phyloP scores from a whole-genome alignment of 1,140 invertebrate species.

The Lepidurus apus region DNA sequence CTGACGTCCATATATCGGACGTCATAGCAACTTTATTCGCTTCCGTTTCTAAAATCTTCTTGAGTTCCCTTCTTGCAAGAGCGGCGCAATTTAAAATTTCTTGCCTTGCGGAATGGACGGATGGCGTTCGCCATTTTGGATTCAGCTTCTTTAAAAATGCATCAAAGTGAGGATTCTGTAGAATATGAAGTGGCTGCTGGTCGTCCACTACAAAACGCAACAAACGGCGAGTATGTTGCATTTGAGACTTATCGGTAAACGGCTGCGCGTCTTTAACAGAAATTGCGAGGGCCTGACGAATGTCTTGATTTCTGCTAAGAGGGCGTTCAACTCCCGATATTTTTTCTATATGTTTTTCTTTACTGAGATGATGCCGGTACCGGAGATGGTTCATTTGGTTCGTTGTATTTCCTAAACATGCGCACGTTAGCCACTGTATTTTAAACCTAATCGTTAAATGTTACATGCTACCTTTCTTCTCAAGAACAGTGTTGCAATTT shows the following conservation, averaged over 20 bases:
- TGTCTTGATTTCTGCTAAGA: neutral
- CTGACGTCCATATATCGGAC: neutral
- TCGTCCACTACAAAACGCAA: neutral
- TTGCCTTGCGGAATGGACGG: neutral
- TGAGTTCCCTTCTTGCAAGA: neutral
- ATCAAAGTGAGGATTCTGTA: slow-evolving; percentile 1
- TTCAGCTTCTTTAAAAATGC: neutral
- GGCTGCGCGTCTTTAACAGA: neutral
- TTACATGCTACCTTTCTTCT: slow-evolving; percentile 6
- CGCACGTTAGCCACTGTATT: slow-evolving; percentile 4
- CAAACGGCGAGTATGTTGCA: neutral
- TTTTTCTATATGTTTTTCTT: no score
- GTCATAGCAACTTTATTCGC: neutral
- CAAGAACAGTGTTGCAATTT: slow-evolving; percentile 6
- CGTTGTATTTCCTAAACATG: neutral
- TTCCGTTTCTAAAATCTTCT: slow-evolving; percentile 6
- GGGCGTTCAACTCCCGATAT: slow-evolving; percentile 1
- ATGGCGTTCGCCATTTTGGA: neutral
- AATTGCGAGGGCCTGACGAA: neutral
- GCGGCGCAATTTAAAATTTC: slow-evolving; percentile 5
- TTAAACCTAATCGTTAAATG: neutral
- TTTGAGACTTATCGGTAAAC: neutral
- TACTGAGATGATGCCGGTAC: slow-evolving; percentile 4
- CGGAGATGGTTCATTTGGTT: neutral
- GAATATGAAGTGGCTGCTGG: neutral